Evolutionary conservation across 2,113 vertebrate genomes (phyloP), one percentile per base, ranked within the genome.

Genomic region (Indicator maculatus): DNA sequence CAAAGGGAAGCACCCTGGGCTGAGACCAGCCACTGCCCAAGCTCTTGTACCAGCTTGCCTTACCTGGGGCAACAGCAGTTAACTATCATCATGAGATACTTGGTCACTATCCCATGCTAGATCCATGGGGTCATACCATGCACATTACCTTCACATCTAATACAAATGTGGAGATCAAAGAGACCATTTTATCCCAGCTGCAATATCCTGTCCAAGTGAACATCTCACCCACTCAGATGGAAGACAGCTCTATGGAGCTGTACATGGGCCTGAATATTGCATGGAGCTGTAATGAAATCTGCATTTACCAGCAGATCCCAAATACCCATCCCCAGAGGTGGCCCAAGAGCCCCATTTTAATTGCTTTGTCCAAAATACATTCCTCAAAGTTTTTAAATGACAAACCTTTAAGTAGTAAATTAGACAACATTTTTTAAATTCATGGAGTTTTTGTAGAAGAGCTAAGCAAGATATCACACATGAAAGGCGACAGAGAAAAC

Each of bases 101-200:
- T 24, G 28, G 59, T 41, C 64, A 38, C 33, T 24, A 31, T 11
- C 14, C 36, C 33, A 15, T 0, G 1, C 24, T 53, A 65, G 44
- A 89, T 53, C 36, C 79, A 7, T 0, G 15, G 27, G 53, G 83
- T 45, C 38, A 41, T 72, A 44, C 2, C 0, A 3, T 14, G 9
- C 19, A 21, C 0, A 2, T 16, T 33, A 47, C 33, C 45, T 44
- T 44, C 1, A 2, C 39, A n/a, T n/a, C 14, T 36, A 19, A 75
- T 58, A 50, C 5, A 28, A 12, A 41, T 0, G 19, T 8, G 21
- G 36, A 55, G 38, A 19, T 6, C 1, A 9, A 55, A 44, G 67
- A 91, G 15, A 53, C 12, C 30, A 7, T 19, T n/a, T 26, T 26
- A 23, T 79, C 38, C 60, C 60, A 63, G 59, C 26, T 31, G 18